Conservation (phyloP, 2,113 vertebrate species). For the Mustela lutreola region DNA sequence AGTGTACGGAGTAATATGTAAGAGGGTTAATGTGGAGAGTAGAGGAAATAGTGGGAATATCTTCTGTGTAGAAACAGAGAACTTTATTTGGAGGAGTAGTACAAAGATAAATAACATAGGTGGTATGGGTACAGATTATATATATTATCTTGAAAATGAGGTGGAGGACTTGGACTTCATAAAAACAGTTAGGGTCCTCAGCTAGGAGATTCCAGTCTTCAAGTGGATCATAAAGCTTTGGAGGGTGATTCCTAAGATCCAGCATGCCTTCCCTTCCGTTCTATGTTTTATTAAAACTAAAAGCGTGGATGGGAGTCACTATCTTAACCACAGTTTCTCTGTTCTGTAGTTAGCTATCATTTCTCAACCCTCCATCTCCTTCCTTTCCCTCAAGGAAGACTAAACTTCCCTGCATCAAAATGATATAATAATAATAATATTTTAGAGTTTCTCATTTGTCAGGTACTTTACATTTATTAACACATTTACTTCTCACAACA, state of each 20-base stretch:
- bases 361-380: background rate
- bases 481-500: background rate
- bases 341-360: background rate
- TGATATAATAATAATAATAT: background rate
- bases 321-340: background rate
- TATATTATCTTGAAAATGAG: background rate
- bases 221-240: background rate
- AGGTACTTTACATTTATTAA: background rate
- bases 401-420: constrained; percentile 22
- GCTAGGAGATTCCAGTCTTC: background rate
- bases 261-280: background rate
- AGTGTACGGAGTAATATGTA: background rate
- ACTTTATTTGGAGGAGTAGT: background rate
- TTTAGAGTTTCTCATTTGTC: background rate
- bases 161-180: background rate
- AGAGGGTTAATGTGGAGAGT: background rate
- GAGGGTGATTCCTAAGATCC: background rate
- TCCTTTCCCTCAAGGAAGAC: background rate
- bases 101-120: background rate
- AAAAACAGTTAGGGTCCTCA: background rate
- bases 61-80: background rate
- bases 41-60: background rate
- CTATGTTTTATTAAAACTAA: background rate
- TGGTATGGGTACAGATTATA: background rate
- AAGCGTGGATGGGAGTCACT: background rate